These are phyloP conservation scores for Pocillopora verrucosa DNA, from an alignment of 64 coral and sea anemone genomes.

Conservation along the genomic window DNA sequence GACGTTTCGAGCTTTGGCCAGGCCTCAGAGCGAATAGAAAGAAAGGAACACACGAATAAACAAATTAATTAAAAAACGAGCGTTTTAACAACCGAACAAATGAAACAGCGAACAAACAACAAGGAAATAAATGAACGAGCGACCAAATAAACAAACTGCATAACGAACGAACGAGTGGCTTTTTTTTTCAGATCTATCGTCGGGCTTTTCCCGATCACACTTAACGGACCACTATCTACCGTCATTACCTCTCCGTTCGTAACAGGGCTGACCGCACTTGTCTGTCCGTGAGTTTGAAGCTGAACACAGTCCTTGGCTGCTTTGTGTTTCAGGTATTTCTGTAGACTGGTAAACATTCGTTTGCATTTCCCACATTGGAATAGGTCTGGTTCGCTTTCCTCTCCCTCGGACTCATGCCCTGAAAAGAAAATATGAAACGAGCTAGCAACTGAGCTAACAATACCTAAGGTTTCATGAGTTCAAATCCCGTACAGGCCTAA, in stretches of 20 bases:
- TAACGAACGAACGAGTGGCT: not conserved
- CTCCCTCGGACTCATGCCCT: conserved; percentile 58
- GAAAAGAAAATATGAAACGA: not conserved
- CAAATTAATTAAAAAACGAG: too few relatives aligned
- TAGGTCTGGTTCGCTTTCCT: conserved; percentile 87
- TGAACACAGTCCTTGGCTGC: conserved; percentile 64
- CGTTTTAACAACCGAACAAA: too few relatives aligned
- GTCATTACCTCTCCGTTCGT: conserved; percentile 30
- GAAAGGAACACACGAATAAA: too few relatives aligned
- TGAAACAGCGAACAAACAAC: too few relatives aligned
- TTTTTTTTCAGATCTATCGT: too few relatives aligned
- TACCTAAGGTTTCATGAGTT: not conserved
- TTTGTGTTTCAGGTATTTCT: conserved; percentile 91
- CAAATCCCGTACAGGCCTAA: too few relatives aligned
- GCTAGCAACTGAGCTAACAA: not conserved
- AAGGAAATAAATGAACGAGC: too few relatives aligned
- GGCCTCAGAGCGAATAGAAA: too few relatives aligned
- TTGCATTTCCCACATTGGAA: conserved; percentile 93
- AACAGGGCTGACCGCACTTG: conserved; percentile 54
- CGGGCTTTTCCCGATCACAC: too few relatives aligned
- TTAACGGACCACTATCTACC: too few relatives aligned
- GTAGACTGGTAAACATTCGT: conserved; percentile 84
- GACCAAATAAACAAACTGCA: not conserved
- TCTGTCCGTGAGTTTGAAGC: conserved; percentile 18
- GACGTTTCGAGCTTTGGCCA: too few relatives aligned